phyloP scores from a whole-genome alignment of 2,888 invertebrate genomes.

The Drosophila siamana region DNA sequence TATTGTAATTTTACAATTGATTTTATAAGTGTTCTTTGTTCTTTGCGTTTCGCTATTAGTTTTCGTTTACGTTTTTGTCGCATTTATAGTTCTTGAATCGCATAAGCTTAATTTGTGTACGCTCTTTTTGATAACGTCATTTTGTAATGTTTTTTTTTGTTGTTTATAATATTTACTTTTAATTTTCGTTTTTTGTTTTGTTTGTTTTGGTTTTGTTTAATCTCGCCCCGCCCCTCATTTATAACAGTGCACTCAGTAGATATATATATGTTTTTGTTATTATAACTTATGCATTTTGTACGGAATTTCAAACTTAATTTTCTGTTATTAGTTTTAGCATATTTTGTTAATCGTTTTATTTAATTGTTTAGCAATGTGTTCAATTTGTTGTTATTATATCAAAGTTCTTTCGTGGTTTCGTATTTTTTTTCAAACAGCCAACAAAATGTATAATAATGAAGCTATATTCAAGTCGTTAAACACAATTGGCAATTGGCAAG shows the following conservation, averaged over 20 bases:
- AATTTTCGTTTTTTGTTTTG: conserved; percentile 32
- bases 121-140: conserved; percentile 48
- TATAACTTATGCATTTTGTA: conserved; percentile 74
- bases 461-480: conserved; percentile 64
- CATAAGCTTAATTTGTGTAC: conserved; percentile 67
- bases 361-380: conserved; percentile 39
- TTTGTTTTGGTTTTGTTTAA: conserved; percentile 66
- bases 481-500: conserved; percentile 60
- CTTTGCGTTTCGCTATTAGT: conserved; percentile 26
- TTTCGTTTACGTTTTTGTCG: conserved; percentile 49
- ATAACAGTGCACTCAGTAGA: conserved; percentile 85
- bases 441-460: conserved; percentile 78
- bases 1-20: conserved; percentile 68
- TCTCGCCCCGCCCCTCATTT: conserved; percentile 86
- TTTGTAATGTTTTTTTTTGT: conserved; percentile 19
- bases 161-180: conserved; percentile 62
- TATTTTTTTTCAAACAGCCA: conserved; percentile 81
- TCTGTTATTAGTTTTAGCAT: conserved; percentile 72
- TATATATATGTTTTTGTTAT: conserved; percentile 63
- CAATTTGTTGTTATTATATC: conserved; percentile 32
- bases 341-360: conserved; percentile 24
- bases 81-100: conserved; percentile 51
- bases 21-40: conserved; percentile 60
- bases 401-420: conserved; percentile 61
- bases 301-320: conserved; percentile 84